Evolutionary conservation across 2,888 invertebrate species (phyloP), one percentile per base, ranked within the genome.

Genomic region (Alsophila aescularia): DNA sequence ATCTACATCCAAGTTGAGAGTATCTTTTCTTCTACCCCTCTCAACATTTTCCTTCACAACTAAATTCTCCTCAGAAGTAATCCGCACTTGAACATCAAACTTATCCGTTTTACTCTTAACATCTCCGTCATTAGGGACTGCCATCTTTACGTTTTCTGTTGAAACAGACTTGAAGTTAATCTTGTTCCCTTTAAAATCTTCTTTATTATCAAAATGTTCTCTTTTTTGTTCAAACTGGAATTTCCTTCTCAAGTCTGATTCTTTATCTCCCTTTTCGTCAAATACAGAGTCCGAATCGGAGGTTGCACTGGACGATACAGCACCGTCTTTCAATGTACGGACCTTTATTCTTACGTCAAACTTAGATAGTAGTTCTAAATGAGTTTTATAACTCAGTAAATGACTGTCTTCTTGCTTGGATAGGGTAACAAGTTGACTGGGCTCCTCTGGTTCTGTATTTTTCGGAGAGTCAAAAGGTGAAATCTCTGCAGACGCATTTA

Each of bases 311-410:
- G 89, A 86, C 29, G 78, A 42, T 31, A 79, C 54, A 27, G 74
- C 75, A n/a, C 87, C 87, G 56, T 90, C 88, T 68, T 89, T 90
- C 2, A 88, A 66, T 42, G 92, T 91, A 16, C 85, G 73, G 0
- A 93, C 91, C 82, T 92, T 92, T 27, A 93, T 93, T 69, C 86
- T 85, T 0, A 93, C 92, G 74, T 93, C 92, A 75, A 92, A 93
- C 64, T 92, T 92, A 1, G 93, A 92, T 29, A 92, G 67, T 15
- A 93, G 71, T 69, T 92, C 92, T 45, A 92, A 69, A 72, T 87
- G 91, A 1, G 91, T 91, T 75, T 87, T 87, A 56, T 81, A 92
- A 68, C 78, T 83, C 49, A 83, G 75, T 29, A 74, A 67, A 41
- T 42, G n/a, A 10, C 70, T 71, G 12, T 66, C 43, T 29, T 77